phyloP scores from a whole-genome alignment of 2,113 vertebrate species.

The Zosterops lateralis region DNA sequence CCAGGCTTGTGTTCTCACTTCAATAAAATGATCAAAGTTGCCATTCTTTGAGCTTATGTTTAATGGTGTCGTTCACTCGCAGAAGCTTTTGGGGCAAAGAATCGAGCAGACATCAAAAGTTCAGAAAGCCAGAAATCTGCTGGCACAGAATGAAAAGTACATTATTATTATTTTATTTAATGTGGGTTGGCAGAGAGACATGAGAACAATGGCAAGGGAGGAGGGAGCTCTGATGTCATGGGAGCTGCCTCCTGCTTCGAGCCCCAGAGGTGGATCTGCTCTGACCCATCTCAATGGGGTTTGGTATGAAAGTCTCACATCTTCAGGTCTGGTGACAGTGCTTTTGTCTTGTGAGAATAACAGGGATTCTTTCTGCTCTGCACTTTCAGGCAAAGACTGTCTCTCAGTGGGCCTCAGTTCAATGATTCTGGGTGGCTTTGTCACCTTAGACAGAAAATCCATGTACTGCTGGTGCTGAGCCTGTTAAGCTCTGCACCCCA shows the following conservation, averaged over 20 bases:
- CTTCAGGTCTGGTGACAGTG: not conserved
- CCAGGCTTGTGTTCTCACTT: not conserved
- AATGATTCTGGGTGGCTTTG: not conserved
- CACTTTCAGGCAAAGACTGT: not conserved
- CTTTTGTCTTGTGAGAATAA: not conserved
- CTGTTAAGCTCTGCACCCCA: not conserved
- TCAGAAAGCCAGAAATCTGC: conserved; percentile 6
- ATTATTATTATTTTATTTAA: conserved; percentile 17
- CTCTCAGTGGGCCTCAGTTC: not conserved
- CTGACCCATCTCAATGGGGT: not conserved
- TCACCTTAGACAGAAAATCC: not conserved
- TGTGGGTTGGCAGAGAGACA: not conserved
- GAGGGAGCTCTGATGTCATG: not conserved
- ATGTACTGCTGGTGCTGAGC: not conserved
- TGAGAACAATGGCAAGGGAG: not conserved
- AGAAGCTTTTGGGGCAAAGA: conserved; percentile 14
- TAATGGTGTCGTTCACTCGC: not conserved
- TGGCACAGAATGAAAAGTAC: not conserved
- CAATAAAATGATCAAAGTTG: not conserved
- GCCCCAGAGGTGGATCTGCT: not conserved
- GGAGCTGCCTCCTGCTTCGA: not conserved
- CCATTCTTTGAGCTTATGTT: not conserved
- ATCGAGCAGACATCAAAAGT: not conserved
- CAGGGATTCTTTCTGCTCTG: not conserved
- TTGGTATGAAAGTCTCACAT: not conserved